Conservation (phyloP, 1,140 invertebrate genomes). For the Hetaerina americana region DNA sequence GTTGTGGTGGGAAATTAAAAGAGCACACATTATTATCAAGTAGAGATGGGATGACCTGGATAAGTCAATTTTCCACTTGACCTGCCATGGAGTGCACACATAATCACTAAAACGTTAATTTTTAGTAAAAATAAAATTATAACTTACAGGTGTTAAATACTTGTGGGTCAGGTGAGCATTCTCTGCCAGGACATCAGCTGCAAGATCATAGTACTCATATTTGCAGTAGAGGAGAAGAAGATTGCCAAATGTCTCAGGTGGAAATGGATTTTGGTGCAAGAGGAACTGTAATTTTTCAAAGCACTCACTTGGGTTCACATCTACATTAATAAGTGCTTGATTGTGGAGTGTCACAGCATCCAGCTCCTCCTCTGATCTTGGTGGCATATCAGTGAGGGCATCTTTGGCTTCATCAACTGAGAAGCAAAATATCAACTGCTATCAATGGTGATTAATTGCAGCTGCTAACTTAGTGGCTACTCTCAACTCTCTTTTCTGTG, state of each 20-base stretch:
- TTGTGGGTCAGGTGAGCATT: constrained; percentile 95
- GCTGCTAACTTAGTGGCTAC: too few species aligned
- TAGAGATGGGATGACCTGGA: too few species aligned
- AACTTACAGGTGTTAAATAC: constrained; percentile 73
- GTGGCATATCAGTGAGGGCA: constrained; percentile 95
- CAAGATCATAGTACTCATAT: constrained; percentile 94
- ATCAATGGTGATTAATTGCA: too few species aligned
- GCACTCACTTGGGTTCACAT: constrained; percentile 75
- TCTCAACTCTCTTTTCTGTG: too few species aligned
- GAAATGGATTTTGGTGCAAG: constrained; percentile 90
- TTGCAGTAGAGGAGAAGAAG: constrained; percentile 90
- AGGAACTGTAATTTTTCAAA: constrained; percentile 97
- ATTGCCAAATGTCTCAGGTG: constrained; percentile 96
- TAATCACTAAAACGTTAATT: not conserved
- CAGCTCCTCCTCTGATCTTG: constrained; percentile 88
- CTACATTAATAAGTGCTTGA: constrained; percentile 91
- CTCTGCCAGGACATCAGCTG: constrained; percentile 95
- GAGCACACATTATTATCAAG: too few species aligned
- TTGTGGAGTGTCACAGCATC: constrained; percentile 98
- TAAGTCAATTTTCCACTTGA: too few species aligned
- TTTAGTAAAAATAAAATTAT: constrained; percentile 1
- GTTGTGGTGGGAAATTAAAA: too few species aligned
- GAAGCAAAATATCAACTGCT: too few species aligned
- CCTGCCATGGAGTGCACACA: not conserved
- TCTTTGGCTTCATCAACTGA: constrained; percentile 78